These are phyloP conservation scores for Propithecus deckenii DNA, from an alignment of 2,797 vertebrate species.

Conservation along the genomic window DNA sequence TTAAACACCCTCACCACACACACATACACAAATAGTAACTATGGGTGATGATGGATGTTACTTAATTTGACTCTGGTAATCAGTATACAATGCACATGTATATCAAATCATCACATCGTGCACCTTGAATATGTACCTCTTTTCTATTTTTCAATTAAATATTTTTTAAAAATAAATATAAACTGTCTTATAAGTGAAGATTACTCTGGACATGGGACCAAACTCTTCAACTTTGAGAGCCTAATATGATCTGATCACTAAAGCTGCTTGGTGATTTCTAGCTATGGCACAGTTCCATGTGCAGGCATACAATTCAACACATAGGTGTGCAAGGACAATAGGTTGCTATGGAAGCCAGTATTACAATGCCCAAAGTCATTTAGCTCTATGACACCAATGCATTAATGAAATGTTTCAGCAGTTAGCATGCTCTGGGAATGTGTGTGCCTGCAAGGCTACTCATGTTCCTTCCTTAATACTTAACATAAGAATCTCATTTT, in stretches of 20 bases:
- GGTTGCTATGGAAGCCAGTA: constrained; percentile 56
- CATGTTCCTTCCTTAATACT: not conserved
- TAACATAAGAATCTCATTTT: constrained; percentile 35
- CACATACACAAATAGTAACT: not conserved
- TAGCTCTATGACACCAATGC: not conserved
- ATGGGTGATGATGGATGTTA: not conserved
- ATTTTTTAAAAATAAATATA: not conserved
- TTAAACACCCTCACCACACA: not conserved
- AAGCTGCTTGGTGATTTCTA: constrained; percentile 21
- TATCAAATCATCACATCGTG: not conserved
- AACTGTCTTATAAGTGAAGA: not conserved
- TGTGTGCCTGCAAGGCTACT: not conserved
- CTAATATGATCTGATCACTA: not conserved
- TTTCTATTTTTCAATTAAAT: not conserved
- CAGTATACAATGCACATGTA: not conserved
- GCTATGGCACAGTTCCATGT: not conserved
- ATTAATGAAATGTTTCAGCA: constrained; percentile 31
- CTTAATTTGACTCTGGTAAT: not conserved
- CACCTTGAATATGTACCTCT: not conserved
- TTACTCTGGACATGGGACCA: not conserved
- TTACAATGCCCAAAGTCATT: not conserved
- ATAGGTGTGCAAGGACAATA: not conserved
- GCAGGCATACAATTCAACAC: not conserved
- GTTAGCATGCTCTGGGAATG: not conserved
- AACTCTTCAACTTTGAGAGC: not conserved